Evolutionary conservation across 2,888 invertebrate genomes (phyloP).

Genomic region (Oxycera nigricornis): DNA sequence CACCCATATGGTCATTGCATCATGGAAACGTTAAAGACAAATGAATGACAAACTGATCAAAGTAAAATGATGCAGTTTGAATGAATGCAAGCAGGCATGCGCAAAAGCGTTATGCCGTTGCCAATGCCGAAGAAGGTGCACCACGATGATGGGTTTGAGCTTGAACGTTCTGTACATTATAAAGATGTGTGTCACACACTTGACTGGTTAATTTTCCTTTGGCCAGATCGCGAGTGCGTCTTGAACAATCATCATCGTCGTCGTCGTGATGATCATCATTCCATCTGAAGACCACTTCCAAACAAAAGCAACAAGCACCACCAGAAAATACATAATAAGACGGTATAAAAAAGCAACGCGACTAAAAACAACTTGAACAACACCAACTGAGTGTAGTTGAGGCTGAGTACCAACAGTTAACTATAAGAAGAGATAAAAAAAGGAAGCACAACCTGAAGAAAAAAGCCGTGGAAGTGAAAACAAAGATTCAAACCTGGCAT

Average conservation of each 20-base stretch:
- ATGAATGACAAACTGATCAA: constrained; percentile 47
- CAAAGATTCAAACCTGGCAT: constrained; percentile 35
- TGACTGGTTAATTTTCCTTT: constrained; percentile 45
- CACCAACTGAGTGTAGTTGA: constrained; percentile 8
- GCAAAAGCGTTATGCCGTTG: background rate
- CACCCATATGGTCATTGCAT: constrained; percentile 12
- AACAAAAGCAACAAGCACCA: constrained; percentile 4
- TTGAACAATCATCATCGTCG: constrained; percentile 29
- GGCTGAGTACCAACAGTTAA: background rate
- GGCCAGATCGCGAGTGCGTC: constrained; percentile 15
- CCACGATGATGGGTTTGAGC: background rate
- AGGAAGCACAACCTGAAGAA: background rate
- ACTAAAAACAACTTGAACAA: constrained; percentile 20
- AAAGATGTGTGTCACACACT: constrained; percentile 41
- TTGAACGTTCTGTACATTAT: background rate
- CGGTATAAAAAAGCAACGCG: background rate
- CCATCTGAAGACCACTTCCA: constrained; percentile 8
- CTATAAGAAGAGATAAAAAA: background rate
- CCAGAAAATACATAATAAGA: background rate
- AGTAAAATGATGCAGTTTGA: constrained; percentile 36
- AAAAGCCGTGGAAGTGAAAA: background rate
- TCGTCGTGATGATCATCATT: constrained; percentile 20
- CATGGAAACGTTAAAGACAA: constrained; percentile 42
- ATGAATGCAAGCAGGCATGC: constrained; percentile 29
- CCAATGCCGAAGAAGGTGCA: constrained; percentile 8